These are phyloP conservation scores for Candoia aspera DNA, from an alignment of 2,113 vertebrate genomes.

Conservation along the genomic window DNA sequence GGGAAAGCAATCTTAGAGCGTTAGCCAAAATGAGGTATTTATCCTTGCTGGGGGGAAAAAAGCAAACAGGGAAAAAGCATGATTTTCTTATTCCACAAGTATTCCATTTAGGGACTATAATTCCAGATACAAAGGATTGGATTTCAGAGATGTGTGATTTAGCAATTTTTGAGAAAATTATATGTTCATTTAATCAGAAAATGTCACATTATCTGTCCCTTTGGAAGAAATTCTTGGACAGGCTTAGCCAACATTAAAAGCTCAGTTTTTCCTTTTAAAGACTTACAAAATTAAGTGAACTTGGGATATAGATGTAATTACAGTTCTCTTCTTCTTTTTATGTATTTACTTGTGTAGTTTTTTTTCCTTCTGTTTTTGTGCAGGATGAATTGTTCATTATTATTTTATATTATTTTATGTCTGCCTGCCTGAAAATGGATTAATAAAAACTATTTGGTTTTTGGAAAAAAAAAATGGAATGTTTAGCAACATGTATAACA, in stretches of 20 bases:
- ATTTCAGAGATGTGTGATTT: background rate
- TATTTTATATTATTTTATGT: background rate
- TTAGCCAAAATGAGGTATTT: slow-evolving; percentile 14
- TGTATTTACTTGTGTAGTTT: background rate
- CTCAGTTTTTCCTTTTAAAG: background rate
- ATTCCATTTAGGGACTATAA: background rate
- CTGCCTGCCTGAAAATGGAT: background rate
- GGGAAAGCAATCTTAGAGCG: background rate
- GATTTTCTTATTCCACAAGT: background rate
- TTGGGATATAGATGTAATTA: background rate
- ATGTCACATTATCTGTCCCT: background rate
- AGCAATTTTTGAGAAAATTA: background rate
- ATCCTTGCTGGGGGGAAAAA: background rate
- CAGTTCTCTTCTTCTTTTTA: background rate
- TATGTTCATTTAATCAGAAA: background rate
- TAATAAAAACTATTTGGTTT: background rate
- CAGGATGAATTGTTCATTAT: background rate
- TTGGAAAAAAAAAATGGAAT: background rate
- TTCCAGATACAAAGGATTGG: background rate
- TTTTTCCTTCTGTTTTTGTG: background rate
- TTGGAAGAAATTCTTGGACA: background rate
- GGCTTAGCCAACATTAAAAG: background rate
- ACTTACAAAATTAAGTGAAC: background rate
- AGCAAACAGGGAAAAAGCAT: background rate
- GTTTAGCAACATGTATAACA: slow-evolving; percentile 15